phyloP scores from a whole-genome alignment of 2,888 invertebrate species.

The Eupeodes luniger region DNA sequence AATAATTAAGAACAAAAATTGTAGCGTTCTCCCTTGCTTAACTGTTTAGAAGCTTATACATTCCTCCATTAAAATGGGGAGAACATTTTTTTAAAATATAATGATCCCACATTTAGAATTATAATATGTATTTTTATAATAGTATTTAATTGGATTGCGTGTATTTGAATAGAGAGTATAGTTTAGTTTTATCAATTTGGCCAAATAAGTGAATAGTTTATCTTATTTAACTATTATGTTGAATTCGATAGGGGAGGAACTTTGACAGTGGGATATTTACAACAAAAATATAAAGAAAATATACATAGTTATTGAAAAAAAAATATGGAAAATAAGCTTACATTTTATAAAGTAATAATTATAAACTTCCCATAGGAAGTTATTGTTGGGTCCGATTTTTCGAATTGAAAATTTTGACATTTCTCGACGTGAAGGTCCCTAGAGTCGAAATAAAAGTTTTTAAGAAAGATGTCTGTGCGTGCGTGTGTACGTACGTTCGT shows the following conservation, averaged over 20 bases:
- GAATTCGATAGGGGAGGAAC: neutral
- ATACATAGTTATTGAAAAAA: too few species aligned
- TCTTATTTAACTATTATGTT: constrained; percentile 26
- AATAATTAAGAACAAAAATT: neutral
- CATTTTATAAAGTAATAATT: too few species aligned
- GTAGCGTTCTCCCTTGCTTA: neutral
- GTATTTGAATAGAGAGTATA: constrained; percentile 32
- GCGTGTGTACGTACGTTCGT: too few species aligned
- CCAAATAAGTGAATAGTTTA: constrained; percentile 43
- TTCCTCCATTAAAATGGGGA: constrained; percentile 3
- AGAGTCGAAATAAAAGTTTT: too few species aligned
- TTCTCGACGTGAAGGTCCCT: too few species aligned
- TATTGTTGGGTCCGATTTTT: too few species aligned
- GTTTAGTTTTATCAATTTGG: constrained; percentile 40
- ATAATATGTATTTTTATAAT: constrained; percentile 33
- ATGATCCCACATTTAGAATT: neutral
- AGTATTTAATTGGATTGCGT: constrained; percentile 57
- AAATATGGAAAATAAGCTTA: too few species aligned
- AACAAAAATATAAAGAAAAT: neutral
- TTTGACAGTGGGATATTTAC: neutral
- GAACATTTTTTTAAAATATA: neutral
- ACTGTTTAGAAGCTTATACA: neutral
- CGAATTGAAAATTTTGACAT: too few species aligned
- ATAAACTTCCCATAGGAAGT: too few species aligned
- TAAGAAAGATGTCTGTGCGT: too few species aligned